phyloP scores from a whole-genome alignment of 2,797 vertebrate species.

The Cossypha polioptera region DNA sequence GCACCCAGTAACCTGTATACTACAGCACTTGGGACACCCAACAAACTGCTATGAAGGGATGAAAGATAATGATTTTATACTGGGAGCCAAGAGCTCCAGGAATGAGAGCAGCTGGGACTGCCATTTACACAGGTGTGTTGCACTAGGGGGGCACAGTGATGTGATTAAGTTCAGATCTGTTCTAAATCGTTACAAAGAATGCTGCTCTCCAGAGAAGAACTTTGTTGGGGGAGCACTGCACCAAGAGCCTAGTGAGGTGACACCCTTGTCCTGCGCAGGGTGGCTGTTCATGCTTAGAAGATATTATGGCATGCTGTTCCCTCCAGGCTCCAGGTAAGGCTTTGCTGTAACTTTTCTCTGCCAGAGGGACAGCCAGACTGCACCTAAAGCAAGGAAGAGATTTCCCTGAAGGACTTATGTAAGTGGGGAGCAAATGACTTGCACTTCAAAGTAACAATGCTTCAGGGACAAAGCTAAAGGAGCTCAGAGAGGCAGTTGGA shows the following conservation, averaged over 20 bases:
- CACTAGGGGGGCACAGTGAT: neutral
- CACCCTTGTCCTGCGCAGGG: neutral
- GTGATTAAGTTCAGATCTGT: neutral
- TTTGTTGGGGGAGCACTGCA: neutral
- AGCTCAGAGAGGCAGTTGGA: neutral
- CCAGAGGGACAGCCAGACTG: neutral
- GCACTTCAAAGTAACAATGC: neutral
- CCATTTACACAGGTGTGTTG: neutral
- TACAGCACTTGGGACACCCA: fast-evolving
- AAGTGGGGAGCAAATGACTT: neutral
- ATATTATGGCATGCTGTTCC: fast-evolving
- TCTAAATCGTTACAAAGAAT: neutral
- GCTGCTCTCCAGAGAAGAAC: neutral
- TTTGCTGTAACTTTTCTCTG: neutral
- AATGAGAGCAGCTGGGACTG: neutral
- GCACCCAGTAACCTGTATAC: neutral
- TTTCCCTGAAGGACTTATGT: neutral
- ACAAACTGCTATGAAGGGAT: neutral
- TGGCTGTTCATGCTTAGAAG: neutral
- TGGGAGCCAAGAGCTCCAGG: neutral
- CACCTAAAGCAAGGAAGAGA: neutral
- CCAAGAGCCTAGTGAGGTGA: neutral
- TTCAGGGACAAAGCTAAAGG: constrained; percentile 7
- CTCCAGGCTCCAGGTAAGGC: neutral
- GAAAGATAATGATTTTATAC: neutral